Evolutionary conservation across 2,888 invertebrate genomes (phyloP).

Genomic region (Apoda limacodes): DNA sequence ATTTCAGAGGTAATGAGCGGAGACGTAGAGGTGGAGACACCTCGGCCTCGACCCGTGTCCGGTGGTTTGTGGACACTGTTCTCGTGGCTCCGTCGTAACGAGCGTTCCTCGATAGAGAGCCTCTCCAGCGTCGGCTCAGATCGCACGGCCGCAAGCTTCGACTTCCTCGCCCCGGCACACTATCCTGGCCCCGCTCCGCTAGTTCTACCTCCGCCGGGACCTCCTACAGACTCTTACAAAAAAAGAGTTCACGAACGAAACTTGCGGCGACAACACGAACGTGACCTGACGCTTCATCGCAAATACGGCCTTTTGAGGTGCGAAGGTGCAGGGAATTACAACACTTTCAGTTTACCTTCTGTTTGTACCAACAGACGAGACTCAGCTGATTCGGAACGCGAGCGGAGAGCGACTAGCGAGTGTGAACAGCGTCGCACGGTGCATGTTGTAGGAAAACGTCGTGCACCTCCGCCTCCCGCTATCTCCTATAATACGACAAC

Average conservation of each 20-base stretch:
- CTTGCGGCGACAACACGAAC: constrained; percentile 67
- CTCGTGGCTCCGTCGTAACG: constrained; percentile 78
- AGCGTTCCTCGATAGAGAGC: constrained; percentile 59
- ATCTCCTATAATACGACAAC: constrained; percentile 30
- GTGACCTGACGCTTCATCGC: constrained; percentile 71
- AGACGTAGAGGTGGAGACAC: constrained; percentile 33
- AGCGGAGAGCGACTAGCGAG: constrained; percentile 73
- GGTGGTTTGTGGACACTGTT: constrained; percentile 72
- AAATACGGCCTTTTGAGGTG: constrained; percentile 70
- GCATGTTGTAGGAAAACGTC: constrained; percentile 82
- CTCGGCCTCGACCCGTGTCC: constrained; percentile 55
- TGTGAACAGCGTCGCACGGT: constrained; percentile 70
- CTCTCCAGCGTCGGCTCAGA: constrained; percentile 78
- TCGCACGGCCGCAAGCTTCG: constrained; percentile 79
- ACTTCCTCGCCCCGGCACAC: constrained; percentile 71
- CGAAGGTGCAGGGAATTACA: constrained; percentile 37
- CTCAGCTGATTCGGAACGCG: constrained; percentile 29
- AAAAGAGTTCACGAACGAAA: constrained; percentile 72
- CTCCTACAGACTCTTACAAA: constrained; percentile 74
- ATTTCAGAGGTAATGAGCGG: constrained; percentile 50
- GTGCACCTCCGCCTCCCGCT: constrained; percentile 78
- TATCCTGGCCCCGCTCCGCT: constrained; percentile 51
- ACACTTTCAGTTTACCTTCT: constrained; percentile 48
- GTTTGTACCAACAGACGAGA: constrained; percentile 25
- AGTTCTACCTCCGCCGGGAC: constrained; percentile 61